Percentiles rank a stretch among this genome's conserved stretches.
phyloP scores from a whole-genome alignment of 2,888 invertebrate genomes.

The Macropis europaea region DNA sequence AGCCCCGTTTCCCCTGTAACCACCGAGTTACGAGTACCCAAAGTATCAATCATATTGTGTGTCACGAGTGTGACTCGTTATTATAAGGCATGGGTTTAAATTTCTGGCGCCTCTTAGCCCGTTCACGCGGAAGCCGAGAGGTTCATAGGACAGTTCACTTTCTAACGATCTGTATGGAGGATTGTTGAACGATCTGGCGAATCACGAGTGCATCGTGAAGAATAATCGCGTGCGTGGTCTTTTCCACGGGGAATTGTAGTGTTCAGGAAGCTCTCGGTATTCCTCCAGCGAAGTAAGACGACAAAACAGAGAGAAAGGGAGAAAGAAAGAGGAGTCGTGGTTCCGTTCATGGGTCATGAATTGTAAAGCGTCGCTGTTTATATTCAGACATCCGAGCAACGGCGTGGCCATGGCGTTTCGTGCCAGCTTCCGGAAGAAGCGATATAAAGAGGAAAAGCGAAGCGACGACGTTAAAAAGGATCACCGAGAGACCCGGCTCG shows the following conservation, averaged over 20 bases:
- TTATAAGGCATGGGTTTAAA: no score
- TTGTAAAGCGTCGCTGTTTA: constrained; percentile 63
- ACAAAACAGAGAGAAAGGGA: no score
- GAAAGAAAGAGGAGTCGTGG: constrained; percentile 20
- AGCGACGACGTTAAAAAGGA: constrained; percentile 56
- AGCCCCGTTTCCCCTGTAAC: no score
- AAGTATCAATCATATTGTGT: no score
- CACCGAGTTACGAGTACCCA: no score
- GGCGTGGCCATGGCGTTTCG: constrained; percentile 41
- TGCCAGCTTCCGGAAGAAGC: constrained; percentile 54
- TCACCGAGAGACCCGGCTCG: constrained; percentile 32
- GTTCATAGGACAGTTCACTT: neutral
- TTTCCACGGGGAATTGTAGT: neutral
- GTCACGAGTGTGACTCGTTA: no score
- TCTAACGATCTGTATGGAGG: neutral
- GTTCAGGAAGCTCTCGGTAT: neutral
- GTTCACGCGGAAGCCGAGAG: neutral
- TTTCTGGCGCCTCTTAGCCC: no score
- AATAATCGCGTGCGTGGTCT: constrained; percentile 23
- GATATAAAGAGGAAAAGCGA: constrained; percentile 45
- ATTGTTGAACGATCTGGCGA: neutral
- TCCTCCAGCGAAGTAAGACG: constrained; percentile 28
- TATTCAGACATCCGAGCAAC: constrained; percentile 58
- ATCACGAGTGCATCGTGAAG: constrained; percentile 9
- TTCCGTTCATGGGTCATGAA: constrained; percentile 58